phyloP scores from a whole-genome alignment of 2,888 invertebrate genomes.

The Minunthozetes semirufus region DNA sequence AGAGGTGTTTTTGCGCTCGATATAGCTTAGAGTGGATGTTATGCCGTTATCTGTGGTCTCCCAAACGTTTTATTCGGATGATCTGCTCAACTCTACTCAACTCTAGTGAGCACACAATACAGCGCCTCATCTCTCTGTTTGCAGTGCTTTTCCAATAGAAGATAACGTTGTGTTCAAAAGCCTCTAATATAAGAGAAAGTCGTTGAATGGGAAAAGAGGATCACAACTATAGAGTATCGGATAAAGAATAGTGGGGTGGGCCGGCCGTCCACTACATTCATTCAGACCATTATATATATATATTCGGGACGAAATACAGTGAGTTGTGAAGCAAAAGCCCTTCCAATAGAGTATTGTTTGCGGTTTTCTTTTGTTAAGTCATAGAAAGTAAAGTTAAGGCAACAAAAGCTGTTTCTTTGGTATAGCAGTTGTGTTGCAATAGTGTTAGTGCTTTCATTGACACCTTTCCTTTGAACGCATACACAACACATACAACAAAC shows the following conservation, averaged over 20 bases:
- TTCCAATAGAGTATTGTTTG: constrained; percentile 6
- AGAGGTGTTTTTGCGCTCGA: constrained; percentile 29
- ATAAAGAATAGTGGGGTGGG: background rate
- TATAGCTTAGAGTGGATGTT: constrained; percentile 16
- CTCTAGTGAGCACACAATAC: background rate
- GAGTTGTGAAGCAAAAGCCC: constrained; percentile 21
- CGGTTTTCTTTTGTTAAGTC: constrained; percentile 7
- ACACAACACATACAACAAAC: constrained; percentile 13
- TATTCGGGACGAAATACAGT: background rate
- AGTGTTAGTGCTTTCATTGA: constrained; percentile 23
- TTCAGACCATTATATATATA: background rate
- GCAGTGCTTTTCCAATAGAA: constrained; percentile 21
- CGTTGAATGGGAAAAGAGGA: constrained; percentile 29
- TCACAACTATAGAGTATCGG: constrained; percentile 1
- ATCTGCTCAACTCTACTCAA: constrained; percentile 22
- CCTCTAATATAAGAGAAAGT: constrained; percentile 23
- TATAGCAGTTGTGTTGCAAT: background rate
- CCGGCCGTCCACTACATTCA: constrained; percentile 26
- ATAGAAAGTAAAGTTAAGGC: constrained; percentile 27
- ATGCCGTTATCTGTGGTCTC: constrained; percentile 29
- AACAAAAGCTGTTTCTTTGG: constrained; percentile 24
- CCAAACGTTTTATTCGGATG: constrained; percentile 22
- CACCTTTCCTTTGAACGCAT: constrained; percentile 9
- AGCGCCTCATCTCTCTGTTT: background rate
- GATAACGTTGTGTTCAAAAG: background rate